Base-by-base conservation (phyloP, 1,140 invertebrate genomes). In the Nebria ingens region DNA sequence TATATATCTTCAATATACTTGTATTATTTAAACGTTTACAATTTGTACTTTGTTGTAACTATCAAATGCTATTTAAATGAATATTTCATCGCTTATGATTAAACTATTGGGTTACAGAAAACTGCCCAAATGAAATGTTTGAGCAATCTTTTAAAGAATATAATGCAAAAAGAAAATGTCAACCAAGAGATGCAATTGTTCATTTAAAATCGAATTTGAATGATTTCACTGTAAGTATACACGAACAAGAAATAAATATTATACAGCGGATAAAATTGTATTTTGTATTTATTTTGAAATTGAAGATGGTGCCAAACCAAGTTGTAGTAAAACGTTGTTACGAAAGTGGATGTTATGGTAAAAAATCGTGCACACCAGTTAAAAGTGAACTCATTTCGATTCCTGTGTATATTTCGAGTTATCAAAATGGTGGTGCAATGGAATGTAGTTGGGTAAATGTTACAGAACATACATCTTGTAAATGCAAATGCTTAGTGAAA, bases 221-320 rank as follows among this genome's bases (percentile, higher is more conserved):
- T n/a, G n/a, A n/a, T n/a, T n/a, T n/a, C n/a, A n/a, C n/a, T n/a
- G n/a, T n/a, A n/a, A n/a, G n/a, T n/a, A n/a, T n/a, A n/a, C n/a
- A n/a, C n/a, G n/a, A n/a, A n/a, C n/a, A n/a, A n/a, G n/a, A n/a
- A n/a, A n/a, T n/a, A n/a, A n/a, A n/a, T n/a, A n/a, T n/a, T n/a
- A n/a, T n/a, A n/a, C n/a, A n/a, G n/a, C n/a, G n/a, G n/a, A n/a
- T n/a, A n/a, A n/a, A n/a, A n/a, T n/a, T n/a, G n/a, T n/a, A n/a
- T n/a, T n/a, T n/a, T n/a, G n/a, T n/a, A n/a, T n/a, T n/a, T n/a
- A n/a, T n/a, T n/a, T n/a, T n/a, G n/a, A n/a, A 40, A 19, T 58
- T 59, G 54, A 53, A 62, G 61, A 56, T 60, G 23, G 29, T 55
- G 23, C 61, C 61, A 23, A 55, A 58, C 34, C 60, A 62, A 60